phyloP scores from a whole-genome alignment of 2,797 vertebrate species.

The Sebastes matsubarae region DNA sequence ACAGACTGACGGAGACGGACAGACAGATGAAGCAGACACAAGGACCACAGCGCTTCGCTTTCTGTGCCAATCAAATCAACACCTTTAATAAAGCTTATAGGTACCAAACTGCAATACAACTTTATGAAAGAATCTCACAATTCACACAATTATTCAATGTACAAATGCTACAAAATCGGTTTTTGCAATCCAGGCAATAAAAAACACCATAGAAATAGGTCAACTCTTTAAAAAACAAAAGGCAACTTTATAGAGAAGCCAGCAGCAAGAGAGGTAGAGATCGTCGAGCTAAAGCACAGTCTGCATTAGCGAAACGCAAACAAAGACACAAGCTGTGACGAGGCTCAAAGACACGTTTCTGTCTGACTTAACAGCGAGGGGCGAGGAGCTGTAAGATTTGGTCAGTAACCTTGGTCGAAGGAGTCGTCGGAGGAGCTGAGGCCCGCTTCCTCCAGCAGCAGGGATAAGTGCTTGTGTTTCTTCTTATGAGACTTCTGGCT shows the following conservation, averaged over 20 bases:
- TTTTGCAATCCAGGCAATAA: constrained; percentile 82
- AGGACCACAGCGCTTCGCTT: constrained; percentile 92
- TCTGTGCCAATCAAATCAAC: constrained; percentile 91
- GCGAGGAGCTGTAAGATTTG: constrained; percentile 69
- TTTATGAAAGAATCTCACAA: constrained; percentile 90
- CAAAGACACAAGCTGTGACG: constrained; percentile 55
- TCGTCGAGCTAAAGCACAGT: constrained; percentile 68
- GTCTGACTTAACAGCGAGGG: constrained; percentile 45
- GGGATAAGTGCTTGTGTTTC: constrained; percentile 93
- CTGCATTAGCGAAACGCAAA: constrained; percentile 60
- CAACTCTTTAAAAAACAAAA: constrained; percentile 57
- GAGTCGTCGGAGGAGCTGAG: constrained; percentile 96
- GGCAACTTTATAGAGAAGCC: constrained; percentile 74
- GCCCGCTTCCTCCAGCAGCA: constrained; percentile 92
- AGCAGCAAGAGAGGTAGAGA: constrained; percentile 77
- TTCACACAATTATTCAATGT: constrained; percentile 89
- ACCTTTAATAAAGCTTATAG: constrained; percentile 97
- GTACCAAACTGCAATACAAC: constrained; percentile 95
- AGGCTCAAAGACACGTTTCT: constrained; percentile 43
- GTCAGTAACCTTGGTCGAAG: constrained; percentile 99
- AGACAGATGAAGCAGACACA: constrained; percentile 96
- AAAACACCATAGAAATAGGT: constrained; percentile 76
- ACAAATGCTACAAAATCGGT: constrained; percentile 86
- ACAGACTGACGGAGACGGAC: constrained; percentile 79
- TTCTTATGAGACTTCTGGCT: constrained; percentile 86